Conservation (phyloP, 2,888 invertebrate species). For the Orchestes rusci region DNA sequence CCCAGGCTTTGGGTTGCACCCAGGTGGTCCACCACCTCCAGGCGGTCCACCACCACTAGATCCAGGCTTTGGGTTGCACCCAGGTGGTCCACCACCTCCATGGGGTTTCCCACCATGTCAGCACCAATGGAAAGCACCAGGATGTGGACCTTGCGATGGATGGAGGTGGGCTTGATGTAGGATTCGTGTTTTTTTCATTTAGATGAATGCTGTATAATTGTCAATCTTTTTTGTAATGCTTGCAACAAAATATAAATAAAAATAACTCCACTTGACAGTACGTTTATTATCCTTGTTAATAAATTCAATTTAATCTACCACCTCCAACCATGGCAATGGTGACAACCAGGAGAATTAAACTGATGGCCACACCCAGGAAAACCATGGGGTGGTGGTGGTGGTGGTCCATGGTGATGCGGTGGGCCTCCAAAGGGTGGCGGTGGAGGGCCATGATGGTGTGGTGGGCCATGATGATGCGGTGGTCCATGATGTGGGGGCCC, state of each 20-base stretch:
- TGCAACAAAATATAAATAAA: no score
- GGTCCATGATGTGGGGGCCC: constrained; percentile 10
- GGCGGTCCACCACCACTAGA: not conserved
- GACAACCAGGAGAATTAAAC: not conserved
- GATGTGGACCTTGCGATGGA: constrained; percentile 3
- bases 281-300: no score
- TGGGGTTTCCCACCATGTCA: constrained; percentile 6
- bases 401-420: not conserved
- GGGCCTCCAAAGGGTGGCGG: no score
- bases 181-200: no score
- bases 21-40: not conserved
- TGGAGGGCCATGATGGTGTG: not conserved
- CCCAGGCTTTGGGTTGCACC: not conserved
- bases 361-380: not conserved
- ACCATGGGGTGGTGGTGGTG: not conserved
- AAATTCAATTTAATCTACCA: not conserved
- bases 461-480: constrained; percentile 6
- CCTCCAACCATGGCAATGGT: not conserved
- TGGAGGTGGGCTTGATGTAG: constrained; percentile 8
- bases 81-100: not conserved
- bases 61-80: not conserved
- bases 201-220: no score
- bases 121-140: not conserved
- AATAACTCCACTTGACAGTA: no score
- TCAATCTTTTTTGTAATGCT: no score